Conservation (phyloP, 1,140 invertebrate species). For the Drosophila kepulauana region DNA sequence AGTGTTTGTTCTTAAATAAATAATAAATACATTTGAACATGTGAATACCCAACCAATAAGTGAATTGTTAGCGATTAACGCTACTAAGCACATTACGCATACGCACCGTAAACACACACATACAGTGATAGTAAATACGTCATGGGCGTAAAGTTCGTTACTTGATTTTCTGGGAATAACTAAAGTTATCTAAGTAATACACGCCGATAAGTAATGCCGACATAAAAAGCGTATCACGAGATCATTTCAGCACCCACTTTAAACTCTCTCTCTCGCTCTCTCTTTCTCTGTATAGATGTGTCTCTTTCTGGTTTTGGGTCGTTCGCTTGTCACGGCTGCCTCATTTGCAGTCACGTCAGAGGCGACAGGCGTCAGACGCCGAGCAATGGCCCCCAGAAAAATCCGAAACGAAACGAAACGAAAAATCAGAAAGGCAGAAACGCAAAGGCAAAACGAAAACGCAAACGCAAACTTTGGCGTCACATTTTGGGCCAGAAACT, state of each 20-base stretch:
- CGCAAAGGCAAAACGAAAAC: constrained; percentile 17
- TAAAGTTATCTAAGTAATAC: constrained; percentile 58
- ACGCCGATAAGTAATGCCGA: constrained; percentile 55
- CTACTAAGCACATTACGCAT: constrained; percentile 30
- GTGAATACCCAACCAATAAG: neutral
- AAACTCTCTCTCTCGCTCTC: constrained; percentile 5
- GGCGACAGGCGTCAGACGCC: constrained; percentile 62
- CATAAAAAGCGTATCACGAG: constrained; percentile 41
- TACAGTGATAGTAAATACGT: constrained; percentile 35
- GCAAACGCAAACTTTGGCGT: constrained; percentile 54
- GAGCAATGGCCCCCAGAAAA: constrained; percentile 75
- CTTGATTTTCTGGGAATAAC: constrained; percentile 47
- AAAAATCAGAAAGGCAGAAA: constrained; percentile 38
- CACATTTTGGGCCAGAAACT: constrained; percentile 64
- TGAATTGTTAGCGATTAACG: constrained; percentile 1
- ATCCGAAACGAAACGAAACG: constrained; percentile 28
- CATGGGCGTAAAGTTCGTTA: constrained; percentile 74
- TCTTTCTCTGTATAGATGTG: constrained; percentile 11
- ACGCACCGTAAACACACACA: constrained; percentile 18
- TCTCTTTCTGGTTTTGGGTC: constrained; percentile 14
- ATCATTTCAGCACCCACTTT: constrained; percentile 58
- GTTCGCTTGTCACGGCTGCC: constrained; percentile 41
- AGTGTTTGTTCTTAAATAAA: too few relatives aligned
- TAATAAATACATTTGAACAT: neutral
- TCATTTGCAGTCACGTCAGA: constrained; percentile 75